Conservation (phyloP, 1,140 invertebrate genomes). For the Papilio glaucus region DNA sequence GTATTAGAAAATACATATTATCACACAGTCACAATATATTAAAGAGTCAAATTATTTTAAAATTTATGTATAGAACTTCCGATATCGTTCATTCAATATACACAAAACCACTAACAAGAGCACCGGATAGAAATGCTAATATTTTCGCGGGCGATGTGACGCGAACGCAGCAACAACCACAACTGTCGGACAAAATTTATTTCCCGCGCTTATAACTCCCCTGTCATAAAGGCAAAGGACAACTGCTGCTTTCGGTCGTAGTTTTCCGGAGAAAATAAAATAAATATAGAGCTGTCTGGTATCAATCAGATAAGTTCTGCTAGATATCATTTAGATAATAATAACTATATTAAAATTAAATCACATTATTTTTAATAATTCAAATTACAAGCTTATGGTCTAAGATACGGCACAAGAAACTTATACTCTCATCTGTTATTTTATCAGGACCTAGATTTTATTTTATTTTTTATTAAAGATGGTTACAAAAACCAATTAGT, state of each 20-base stretch:
- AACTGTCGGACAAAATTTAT: slow-evolving; percentile 54
- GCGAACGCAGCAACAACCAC: slow-evolving; percentile 45
- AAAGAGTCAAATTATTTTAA: not conserved
- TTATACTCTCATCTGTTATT: too few relatives aligned
- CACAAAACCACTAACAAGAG: not conserved
- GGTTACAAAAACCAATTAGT: too few relatives aligned
- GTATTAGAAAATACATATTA: slow-evolving; percentile 46
- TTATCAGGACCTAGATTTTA: too few relatives aligned
- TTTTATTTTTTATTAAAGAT: too few relatives aligned
- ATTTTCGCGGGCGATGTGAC: slow-evolving; percentile 33
- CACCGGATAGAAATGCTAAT: slow-evolving; percentile 38
- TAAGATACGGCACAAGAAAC: too few relatives aligned
- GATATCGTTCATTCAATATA: not conserved
- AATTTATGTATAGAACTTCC: not conserved
- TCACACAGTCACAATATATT: slow-evolving; percentile 27
- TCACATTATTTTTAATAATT: too few relatives aligned
- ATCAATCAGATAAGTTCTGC: too few relatives aligned
- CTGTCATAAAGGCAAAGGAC: slow-evolving; percentile 54
- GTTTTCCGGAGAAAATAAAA: slow-evolving; percentile 54
- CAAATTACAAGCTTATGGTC: too few relatives aligned
- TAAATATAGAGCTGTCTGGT: too few relatives aligned
- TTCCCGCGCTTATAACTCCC: slow-evolving; percentile 65
- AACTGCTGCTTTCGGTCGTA: slow-evolving; percentile 60
- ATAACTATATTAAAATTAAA: too few relatives aligned
- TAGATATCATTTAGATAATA: too few relatives aligned